Evolutionary conservation across 2,113 vertebrate genomes (phyloP).

Genomic region (Pollimyrus isidori): DNA sequence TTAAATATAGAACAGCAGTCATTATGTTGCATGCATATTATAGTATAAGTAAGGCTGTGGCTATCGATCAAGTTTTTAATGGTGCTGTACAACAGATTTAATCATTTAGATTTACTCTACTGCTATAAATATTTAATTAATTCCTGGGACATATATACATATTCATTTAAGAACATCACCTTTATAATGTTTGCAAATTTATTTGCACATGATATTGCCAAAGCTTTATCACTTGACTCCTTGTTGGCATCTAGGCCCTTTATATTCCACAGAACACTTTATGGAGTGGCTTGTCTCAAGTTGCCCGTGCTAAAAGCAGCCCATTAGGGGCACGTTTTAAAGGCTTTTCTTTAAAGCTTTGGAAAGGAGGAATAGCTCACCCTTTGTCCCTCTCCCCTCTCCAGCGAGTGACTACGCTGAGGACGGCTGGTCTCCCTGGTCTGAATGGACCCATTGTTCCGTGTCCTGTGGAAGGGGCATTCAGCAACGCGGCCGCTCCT

Average conservation of each 20-base stretch:
- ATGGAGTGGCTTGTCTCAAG: slow-evolving; percentile 27
- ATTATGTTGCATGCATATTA: not conserved
- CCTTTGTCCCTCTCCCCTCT: slow-evolving; percentile 43
- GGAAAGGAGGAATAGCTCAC: slow-evolving; percentile 32
- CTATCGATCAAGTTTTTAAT: not conserved
- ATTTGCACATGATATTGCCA: not conserved
- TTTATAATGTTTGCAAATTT: not conserved
- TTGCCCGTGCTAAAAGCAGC: slow-evolving; percentile 46
- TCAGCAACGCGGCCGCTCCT: slow-evolving; percentile 94
- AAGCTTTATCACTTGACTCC: slow-evolving; percentile 23
- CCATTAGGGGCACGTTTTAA: slow-evolving; percentile 47
- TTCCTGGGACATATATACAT: not conserved
- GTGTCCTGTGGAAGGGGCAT: slow-evolving; percentile 88
- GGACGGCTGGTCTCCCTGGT: slow-evolving; percentile 95
- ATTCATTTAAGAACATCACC: too few relatives aligned
- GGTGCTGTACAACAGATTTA: not conserved
- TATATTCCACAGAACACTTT: slow-evolving; percentile 29
- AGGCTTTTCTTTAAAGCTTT: slow-evolving; percentile 19
- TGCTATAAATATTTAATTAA: not conserved
- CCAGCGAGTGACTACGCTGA: slow-evolving; percentile 73
- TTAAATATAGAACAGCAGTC: not conserved
- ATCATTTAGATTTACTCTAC: not conserved
- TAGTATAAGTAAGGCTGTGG: not conserved
- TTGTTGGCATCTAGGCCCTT: slow-evolving; percentile 33
- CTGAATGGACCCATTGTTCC: slow-evolving; percentile 94